Percentiles rank a stretch among this genome's conserved stretches.
phyloP scores from a whole-genome alignment of 2,888 invertebrate genomes.

The Rhabditoides inermis region DNA sequence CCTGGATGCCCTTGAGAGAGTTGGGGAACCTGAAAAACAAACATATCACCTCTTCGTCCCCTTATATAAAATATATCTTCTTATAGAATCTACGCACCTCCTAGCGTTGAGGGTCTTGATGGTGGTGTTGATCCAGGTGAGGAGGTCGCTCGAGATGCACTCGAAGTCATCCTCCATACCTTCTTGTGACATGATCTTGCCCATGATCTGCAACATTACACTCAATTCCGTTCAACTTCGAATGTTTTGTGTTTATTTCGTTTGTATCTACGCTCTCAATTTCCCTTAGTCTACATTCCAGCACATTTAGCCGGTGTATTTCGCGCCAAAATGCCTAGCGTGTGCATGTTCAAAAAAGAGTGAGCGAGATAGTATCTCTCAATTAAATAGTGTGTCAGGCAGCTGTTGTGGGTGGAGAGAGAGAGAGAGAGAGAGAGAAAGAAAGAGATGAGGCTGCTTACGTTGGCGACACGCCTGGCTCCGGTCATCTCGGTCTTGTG shows the following conservation, averaged over 20 bases:
- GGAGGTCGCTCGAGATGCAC: conserved; percentile 70
- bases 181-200: conserved; percentile 89
- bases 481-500: conserved; percentile 98
- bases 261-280: too few species aligned
- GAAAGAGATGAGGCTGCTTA: too few species aligned
- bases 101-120: conserved; percentile 60
- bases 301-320: too few species aligned
- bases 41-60: conserved; percentile 64
- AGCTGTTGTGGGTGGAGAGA: too few species aligned
- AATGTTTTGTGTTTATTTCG: too few species aligned
- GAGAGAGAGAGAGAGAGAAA: too few species aligned
- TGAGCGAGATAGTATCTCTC: neutral
- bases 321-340: too few species aligned
- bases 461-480: conserved; percentile 90
- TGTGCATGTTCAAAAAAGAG: neutral
- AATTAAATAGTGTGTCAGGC: too few species aligned
- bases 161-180: conserved; percentile 82
- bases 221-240: too few species aligned
- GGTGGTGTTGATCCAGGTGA: conserved; percentile 86
- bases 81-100: conserved; percentile 66
- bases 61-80: conserved; percentile 82
- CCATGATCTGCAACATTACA: conserved; percentile 85
- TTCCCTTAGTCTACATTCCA: too few species aligned
- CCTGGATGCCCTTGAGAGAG: conserved; percentile 84
- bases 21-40: conserved; percentile 88